A percentile compares a stretch with the other conserved stretches of the same genome.
Evolutionary conservation across 2,797 vertebrate species (phyloP).

Genomic region (Sebastes minor): DNA sequence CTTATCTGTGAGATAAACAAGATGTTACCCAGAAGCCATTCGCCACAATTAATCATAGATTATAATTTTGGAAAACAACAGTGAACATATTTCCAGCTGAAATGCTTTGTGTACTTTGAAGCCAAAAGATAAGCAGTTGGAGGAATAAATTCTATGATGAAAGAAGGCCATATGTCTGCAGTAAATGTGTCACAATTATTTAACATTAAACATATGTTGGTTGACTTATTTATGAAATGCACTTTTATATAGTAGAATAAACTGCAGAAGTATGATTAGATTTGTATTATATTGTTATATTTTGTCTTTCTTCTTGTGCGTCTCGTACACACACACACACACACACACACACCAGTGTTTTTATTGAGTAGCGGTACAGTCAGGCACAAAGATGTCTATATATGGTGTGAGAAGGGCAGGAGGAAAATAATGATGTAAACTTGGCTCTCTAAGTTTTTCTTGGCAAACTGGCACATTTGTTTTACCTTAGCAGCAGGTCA

Average conservation of each 20-base stretch:
- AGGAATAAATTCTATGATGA: not conserved
- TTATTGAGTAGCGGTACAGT: conserved; percentile 7
- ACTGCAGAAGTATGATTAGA: not conserved
- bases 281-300: not conserved
- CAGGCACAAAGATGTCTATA: conserved; percentile 40
- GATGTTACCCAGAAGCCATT: not conserved
- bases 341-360: not conserved
- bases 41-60: not conserved
- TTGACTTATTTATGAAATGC: not conserved
- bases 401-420: conserved; percentile 35
- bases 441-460: conserved; percentile 13
- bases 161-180: not conserved
- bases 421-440: conserved; percentile 36
- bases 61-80: not conserved
- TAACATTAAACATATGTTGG: not conserved
- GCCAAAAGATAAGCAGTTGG: not conserved
- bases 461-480: conserved; percentile 19
- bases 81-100: not conserved
- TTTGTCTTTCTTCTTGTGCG: not conserved
- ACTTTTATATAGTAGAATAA: not conserved
- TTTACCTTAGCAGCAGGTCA: conserved; percentile 1
- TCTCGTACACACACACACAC: not conserved
- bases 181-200: not conserved
- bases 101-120: not conserved
- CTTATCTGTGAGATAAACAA: conserved; percentile 8